Base-by-base conservation (phyloP, 2,888 invertebrate species). In the Spodoptera exigua region DNA sequence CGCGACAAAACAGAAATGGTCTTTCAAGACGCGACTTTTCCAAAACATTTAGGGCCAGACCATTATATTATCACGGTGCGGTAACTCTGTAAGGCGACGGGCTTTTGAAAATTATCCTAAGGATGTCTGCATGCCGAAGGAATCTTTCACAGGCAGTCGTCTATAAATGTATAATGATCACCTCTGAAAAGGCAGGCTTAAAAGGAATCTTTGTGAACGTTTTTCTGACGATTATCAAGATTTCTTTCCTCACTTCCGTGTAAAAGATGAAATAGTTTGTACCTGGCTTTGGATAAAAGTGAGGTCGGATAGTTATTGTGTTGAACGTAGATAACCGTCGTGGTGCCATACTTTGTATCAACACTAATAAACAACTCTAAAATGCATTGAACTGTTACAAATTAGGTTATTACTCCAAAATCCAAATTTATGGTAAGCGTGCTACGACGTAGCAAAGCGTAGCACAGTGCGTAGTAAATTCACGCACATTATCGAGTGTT, bases 131-230 rank as follows among this genome's bases (percentile, higher is more conserved):
- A 78, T 81, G 84, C 78, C 78, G 81, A 83, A 86, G 80, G 84
- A 88, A 87, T 89, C 88, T 89, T 89, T 89, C 86, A 83, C 79
- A 87, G 80, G 69, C 91, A 89, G 77, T 88, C 91, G 86, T 78
- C 89, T 90, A 90, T 92, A 88, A 93, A 91, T 89, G 85, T 92
- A 92, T 93, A 93, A 93, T 91, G 93, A 92, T 90, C 82, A 76
- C 72, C 72, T 72, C 65, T 43, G 35, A 52, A 17, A 44, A 52
- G 48, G 40, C 61, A 39, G 48, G 43, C 63, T 71, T 60, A 63
- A 76, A 76, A 64, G 53, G 61, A 74, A 63, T 74, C 74, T 66
- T 66, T 74, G 74, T 66, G 59, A 67, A 55, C 62, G 60, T 72
- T 76, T 74, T 74, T 43, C 60, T 71, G 57, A 43, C 64, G 56